phyloP scores from a whole-genome alignment of 1,140 invertebrate genomes.

The Steinernema khuongi region DNA sequence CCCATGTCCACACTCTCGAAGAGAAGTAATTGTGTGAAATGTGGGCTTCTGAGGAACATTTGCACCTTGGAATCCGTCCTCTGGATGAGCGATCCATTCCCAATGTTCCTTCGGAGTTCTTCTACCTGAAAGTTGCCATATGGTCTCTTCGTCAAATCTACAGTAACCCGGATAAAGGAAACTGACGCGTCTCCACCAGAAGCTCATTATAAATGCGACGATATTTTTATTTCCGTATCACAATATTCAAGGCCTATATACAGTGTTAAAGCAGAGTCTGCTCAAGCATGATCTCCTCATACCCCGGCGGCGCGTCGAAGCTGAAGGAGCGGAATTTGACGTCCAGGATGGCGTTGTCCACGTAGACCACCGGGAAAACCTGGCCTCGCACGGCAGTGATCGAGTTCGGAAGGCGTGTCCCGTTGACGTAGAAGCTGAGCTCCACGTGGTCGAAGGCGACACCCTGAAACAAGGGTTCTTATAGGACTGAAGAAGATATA shows the following conservation, averaged over 20 bases:
- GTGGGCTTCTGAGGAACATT: no score
- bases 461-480: constrained; percentile 65
- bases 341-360: constrained; percentile 92
- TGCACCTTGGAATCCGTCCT: no score
- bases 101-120: no score
- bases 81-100: no score
- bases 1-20: no score
- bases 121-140: no score
- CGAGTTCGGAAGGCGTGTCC: constrained; percentile 76
- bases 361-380: constrained; percentile 84
- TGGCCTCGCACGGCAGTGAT: constrained; percentile 81
- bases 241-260: not conserved
- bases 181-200: no score
- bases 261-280: constrained; percentile 79
- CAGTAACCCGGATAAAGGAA: no score
- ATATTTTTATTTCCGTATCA: no score
- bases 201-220: no score
- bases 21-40: no score
- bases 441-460: constrained; percentile 92
- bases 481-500: constrained; percentile 16
- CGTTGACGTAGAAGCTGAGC: constrained; percentile 90
- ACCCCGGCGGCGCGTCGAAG: constrained; percentile 77
- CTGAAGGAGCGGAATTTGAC: constrained; percentile 82
- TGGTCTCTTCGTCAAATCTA: no score
- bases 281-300: constrained; percentile 91